phyloP scores from a whole-genome alignment of 1,140 invertebrate genomes.

The Pentalonia nigronervosa region DNA sequence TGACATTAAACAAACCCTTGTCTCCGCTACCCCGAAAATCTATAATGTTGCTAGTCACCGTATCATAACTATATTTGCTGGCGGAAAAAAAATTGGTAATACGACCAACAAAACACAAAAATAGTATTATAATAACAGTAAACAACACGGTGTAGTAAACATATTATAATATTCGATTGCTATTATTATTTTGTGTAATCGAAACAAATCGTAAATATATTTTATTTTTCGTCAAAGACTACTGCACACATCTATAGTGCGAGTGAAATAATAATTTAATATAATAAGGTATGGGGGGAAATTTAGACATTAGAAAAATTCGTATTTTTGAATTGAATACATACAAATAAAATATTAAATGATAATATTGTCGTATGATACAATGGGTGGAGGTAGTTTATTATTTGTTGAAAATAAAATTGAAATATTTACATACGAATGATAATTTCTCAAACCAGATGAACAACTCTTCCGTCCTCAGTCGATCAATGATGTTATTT shows the following conservation, averaged over 20 bases:
- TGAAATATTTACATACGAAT: not conserved
- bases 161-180: not conserved
- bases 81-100: not conserved
- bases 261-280: not conserved
- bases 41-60: not conserved
- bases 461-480: not conserved
- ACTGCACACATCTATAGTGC: not conserved
- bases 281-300: not conserved
- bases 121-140: not conserved
- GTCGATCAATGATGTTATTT: not conserved
- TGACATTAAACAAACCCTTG: not conserved
- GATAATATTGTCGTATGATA: not conserved
- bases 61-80: not conserved
- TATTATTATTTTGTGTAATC: not conserved
- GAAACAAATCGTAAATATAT: not conserved
- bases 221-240: not conserved
- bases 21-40: not conserved
- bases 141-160: not conserved
- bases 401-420: not conserved
- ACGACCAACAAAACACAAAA: not conserved
- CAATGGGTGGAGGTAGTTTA: not conserved
- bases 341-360: not conserved
- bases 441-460: not conserved
- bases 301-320: not conserved
- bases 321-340: not conserved